phyloP scores from a whole-genome alignment of 2,113 vertebrate species.

The Neodontobutis hainanensis region DNA sequence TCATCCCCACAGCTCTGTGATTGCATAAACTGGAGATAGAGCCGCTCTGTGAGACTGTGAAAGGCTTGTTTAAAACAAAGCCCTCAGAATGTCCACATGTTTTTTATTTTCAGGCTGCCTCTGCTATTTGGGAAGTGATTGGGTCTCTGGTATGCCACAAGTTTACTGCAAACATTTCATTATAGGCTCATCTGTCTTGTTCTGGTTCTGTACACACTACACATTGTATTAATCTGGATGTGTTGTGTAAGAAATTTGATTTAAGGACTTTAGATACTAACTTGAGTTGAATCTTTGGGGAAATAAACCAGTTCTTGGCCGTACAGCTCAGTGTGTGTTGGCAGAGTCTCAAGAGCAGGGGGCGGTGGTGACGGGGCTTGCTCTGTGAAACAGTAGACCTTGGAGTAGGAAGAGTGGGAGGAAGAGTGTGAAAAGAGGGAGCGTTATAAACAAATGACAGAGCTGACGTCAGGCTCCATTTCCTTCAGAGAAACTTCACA shows the following conservation, averaged over 20 bases:
- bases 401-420: slow-evolving; percentile 7
- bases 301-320: no score
- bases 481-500: neutral
- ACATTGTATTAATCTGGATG: no score
- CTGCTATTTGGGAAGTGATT: slow-evolving; percentile 58
- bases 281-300: no score
- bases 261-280: no score
- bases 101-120: slow-evolving; percentile 53
- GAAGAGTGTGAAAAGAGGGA: slow-evolving; percentile 15
- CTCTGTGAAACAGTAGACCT: slow-evolving; percentile 43
- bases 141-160: slow-evolving; percentile 5
- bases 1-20: slow-evolving; percentile 51
- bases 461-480: slow-evolving; percentile 18
- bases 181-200: no score
- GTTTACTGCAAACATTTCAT: neutral
- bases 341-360: neutral
- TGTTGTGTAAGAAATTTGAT: no score
- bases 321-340: neutral
- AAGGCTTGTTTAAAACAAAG: slow-evolving; percentile 49
- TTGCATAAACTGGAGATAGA: slow-evolving; percentile 56
- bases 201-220: no score
- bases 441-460: neutral
- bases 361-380: slow-evolving; percentile 1
- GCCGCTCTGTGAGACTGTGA: slow-evolving; percentile 45
- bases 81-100: slow-evolving; percentile 41